Evolutionary conservation across 2,888 invertebrate species (phyloP).

Genomic region (Phengaris alcon): DNA sequence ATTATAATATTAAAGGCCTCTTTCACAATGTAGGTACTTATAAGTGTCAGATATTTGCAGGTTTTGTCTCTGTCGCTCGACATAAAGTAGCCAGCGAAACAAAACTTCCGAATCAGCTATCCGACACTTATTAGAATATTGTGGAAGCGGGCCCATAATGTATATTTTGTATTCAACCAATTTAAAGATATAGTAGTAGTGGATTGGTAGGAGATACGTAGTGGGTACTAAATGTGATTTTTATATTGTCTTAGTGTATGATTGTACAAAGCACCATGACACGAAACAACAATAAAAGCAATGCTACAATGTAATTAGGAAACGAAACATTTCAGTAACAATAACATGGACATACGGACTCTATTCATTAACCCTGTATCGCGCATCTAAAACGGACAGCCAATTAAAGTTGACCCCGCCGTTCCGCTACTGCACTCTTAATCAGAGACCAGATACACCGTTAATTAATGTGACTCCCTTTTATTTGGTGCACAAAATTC

Average conservation of each 20-base stretch:
- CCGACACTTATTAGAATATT: too few species aligned
- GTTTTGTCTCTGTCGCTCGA: too few species aligned
- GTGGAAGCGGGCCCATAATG: too few species aligned
- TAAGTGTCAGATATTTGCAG: too few species aligned
- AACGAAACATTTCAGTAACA: slow-evolving; percentile 56
- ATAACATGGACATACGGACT: slow-evolving; percentile 68
- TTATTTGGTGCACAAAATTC: slow-evolving; percentile 54
- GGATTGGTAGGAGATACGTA: background rate
- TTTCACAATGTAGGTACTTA: too few species aligned
- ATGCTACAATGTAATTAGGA: slow-evolving; percentile 54
- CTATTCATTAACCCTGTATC: slow-evolving; percentile 74
- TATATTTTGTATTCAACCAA: too few species aligned
- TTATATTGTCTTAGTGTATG: background rate
- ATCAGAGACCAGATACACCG: slow-evolving; percentile 71
- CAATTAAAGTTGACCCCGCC: slow-evolving; percentile 74
- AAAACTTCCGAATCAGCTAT: too few species aligned
- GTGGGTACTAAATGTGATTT: background rate
- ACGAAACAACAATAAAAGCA: background rate
- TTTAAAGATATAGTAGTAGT: too few species aligned
- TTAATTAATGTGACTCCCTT: slow-evolving; percentile 74
- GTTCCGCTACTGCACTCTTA: slow-evolving; percentile 74
- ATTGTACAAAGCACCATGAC: background rate
- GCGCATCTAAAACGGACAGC: slow-evolving; percentile 69
- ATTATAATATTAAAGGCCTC: too few species aligned
- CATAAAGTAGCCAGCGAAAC: too few species aligned